Base-by-base conservation (phyloP, 2,888 invertebrate genomes). In the Callyntrura guangdongensis region DNA sequence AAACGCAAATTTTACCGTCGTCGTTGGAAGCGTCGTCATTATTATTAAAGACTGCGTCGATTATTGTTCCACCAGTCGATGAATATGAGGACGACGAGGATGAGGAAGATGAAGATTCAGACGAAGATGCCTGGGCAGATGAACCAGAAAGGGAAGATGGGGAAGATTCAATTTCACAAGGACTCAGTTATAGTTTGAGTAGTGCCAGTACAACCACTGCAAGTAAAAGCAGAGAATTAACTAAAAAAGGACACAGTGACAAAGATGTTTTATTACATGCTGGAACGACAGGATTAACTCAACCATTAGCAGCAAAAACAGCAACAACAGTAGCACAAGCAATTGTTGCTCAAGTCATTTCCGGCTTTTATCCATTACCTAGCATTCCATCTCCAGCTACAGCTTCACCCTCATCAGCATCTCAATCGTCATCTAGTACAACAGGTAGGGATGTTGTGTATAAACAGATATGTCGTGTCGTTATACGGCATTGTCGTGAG, bases 291-390 rank as follows among this genome's bases (percentile, higher is more conserved):
- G 86, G 59, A 72, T 25, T 27, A 69, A 36, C 90, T 90, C 81
- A 83, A 77, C 91, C 86, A 61, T 45, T 27, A 86, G 53, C 53
- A 53, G 25, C 17, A 27, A 20, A 4, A 61, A 59, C 22, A 53
- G 9, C 20, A 64, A 59, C 81, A 77, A 36, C 74, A 90, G 47
- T 67, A 61, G n/a, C 59, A 56, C 25, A 83, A 83, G 83, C 86
- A 86, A 87, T 91, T 91, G 91, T 91, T 87, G 91, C 91, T 74
- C 91, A 91, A 87, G 90, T 90, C 72, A 83, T 90, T 81, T 90
- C 90, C 81, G 83, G 86, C 47, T 91, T 87, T 86, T 91, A 77
- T 69, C 91, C 91, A 9, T 59, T 77, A 61, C 86, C 89, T 20
- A 89, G 86, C 49, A 77, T 89, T 45, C 61, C 90, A 6, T 91